Conservation (phyloP, 2,888 invertebrate species). For the Conomelus anceps region DNA sequence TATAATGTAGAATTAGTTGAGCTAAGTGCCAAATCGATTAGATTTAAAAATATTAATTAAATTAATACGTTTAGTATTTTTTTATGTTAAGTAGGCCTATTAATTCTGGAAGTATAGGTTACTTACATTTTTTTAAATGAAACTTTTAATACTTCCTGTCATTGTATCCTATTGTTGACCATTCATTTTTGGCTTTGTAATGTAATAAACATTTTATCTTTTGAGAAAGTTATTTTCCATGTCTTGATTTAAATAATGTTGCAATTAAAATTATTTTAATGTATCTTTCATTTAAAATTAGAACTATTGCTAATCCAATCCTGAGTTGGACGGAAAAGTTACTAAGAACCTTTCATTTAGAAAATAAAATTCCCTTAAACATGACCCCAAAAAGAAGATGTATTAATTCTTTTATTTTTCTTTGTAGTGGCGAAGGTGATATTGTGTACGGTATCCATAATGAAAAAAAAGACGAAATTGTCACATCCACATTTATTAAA, state of each 20-base stretch:
- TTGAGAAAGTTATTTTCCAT: background rate
- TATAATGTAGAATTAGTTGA: background rate
- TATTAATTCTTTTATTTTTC: no score
- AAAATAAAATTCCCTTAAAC: no score
- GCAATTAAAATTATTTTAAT: no score
- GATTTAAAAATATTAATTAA: constrained; percentile 7
- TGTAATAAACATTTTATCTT: background rate
- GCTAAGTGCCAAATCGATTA: background rate
- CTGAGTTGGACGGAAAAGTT: no score
- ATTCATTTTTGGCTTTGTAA: background rate
- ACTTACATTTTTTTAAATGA: background rate
- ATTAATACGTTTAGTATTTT: background rate
- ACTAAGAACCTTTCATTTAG: no score
- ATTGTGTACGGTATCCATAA: no score
- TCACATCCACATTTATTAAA: no score
- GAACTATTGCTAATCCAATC: no score
- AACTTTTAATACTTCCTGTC: background rate
- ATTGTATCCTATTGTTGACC: background rate
- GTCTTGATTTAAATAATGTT: background rate
- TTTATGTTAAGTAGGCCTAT: background rate
- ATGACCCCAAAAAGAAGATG: no score
- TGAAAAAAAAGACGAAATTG: no score
- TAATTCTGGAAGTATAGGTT: background rate
- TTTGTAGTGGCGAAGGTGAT: no score
- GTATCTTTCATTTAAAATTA: no score